Base-by-base conservation (phyloP, 23 tunicate species). In the Aplidium turbinatum region DNA sequence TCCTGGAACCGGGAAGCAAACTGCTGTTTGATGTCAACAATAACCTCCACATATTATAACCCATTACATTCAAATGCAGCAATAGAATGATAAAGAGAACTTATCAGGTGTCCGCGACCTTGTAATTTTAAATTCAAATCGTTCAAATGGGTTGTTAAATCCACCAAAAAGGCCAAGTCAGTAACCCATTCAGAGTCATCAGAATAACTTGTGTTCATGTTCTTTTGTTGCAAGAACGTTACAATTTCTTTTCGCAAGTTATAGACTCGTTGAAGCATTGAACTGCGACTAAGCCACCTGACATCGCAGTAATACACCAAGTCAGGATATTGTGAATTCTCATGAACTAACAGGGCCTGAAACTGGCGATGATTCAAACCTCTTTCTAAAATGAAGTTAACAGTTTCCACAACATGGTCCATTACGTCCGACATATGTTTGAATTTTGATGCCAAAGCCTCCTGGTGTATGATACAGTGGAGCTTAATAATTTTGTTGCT, bases 241-340 rank as follows among this genome's bases (percentile, higher is more conserved):
- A 36, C 75, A 19, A 68, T 68, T 39, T 68, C 75, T 40, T 68
- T 23, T 36, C 75, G 30, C 75, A 68, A 18, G 16, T 18, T 36
- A 22, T 68, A 68, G 18, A 68, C 75, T 68, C 75, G 23, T 68
- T 21, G 57, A 4, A 68, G 75, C 75, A 45, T 68, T 25, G 20
- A 34, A 18, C 75, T 63, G 16, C 75, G 65, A 68, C 75, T 68
- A 19, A 68, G 65, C 75, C 75, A 68, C 5, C 75, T 34, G 48
- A 68, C 75, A 40, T 68, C 75, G 65, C 75, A 68, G 65, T 25
- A 68, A 68, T 68, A 68, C n/a, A 68, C 25, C 64, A 68, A 36
- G 25, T 68, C 75, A 45, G 40, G 40, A 68, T 68, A 68, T 45
- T 45, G 75, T 7, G 16, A 25, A 13, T 68, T 36, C 32, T 34